phyloP scores from a whole-genome alignment of 2,888 invertebrate species.

The Anodontia alba region DNA sequence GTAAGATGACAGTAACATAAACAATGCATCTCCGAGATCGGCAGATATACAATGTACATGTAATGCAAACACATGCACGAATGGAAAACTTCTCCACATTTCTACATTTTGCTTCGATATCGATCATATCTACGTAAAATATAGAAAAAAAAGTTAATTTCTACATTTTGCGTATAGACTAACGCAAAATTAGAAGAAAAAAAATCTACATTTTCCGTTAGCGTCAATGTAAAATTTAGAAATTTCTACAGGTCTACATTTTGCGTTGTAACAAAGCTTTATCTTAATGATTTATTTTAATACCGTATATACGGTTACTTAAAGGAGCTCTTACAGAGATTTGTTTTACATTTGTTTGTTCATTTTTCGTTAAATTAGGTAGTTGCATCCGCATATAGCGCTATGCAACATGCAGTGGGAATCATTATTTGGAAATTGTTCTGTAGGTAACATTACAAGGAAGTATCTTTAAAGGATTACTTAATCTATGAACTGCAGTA shows the following conservation, averaged over 20 bases:
- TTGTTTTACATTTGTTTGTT: not conserved
- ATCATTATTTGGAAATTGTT: not conserved
- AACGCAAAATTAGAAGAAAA: too few species aligned
- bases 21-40: too few species aligned
- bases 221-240: not conserved
- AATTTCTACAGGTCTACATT: not conserved
- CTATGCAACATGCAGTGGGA: not conserved
- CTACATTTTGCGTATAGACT: not conserved
- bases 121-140: too few species aligned
- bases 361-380: not conserved
- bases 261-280: not conserved
- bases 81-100: too few species aligned
- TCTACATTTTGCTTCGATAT: too few species aligned
- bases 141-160: too few species aligned
- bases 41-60: too few species aligned
- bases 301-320: not conserved
- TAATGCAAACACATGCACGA: too few species aligned
- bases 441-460: not conserved
- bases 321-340: not conserved
- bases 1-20: too few species aligned
- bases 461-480: not conserved
- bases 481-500: not conserved
- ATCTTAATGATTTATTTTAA: not conserved
- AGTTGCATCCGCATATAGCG: not conserved
- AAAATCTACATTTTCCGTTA: not conserved